Percentiles rank a stretch among this genome's conserved stretches.
Conservation (phyloP, 2,888 invertebrate genomes). For the Papilio gigon region DNA sequence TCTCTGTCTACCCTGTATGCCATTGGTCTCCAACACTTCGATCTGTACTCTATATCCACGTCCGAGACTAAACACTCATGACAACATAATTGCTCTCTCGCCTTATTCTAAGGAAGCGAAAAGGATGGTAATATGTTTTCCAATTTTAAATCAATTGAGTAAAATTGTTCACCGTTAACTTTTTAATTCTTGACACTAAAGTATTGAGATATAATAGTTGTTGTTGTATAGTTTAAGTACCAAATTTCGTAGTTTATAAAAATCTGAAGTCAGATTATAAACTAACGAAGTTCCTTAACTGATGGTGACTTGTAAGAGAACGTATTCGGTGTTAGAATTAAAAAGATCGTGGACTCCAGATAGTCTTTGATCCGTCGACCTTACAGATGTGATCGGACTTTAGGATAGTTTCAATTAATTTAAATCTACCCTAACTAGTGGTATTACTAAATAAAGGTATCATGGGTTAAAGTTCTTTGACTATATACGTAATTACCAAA, state of each 20-base stretch:
- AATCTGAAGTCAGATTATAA: neutral
- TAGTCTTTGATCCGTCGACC: constrained; percentile 23
- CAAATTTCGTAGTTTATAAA: too few relatives aligned
- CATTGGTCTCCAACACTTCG: too few relatives aligned
- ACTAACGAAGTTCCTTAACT: neutral
- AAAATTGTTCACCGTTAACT: too few relatives aligned
- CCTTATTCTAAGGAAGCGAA: too few relatives aligned
- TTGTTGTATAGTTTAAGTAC: neutral
- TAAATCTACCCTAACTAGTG: constrained; percentile 9
- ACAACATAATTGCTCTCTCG: too few relatives aligned
- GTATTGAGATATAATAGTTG: neutral
- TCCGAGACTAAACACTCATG: too few relatives aligned
- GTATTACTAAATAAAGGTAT: constrained; percentile 28
- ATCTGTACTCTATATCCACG: too few relatives aligned
- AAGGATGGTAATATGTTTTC: too few relatives aligned
- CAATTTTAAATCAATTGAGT: too few relatives aligned
- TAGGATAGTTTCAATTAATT: constrained; percentile 27
- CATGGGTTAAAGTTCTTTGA: neutral
- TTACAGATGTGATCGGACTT: constrained; percentile 10
- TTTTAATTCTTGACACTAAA: too few relatives aligned
- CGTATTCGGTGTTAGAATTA: constrained; percentile 24
- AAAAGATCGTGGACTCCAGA: constrained; percentile 7
- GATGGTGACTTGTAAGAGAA: constrained; percentile 4
- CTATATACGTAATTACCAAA: neutral
- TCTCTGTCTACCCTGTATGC: too few relatives aligned